Base-by-base conservation (phyloP, 2,888 invertebrate species). In the Venustoraphidia nigricollis region DNA sequence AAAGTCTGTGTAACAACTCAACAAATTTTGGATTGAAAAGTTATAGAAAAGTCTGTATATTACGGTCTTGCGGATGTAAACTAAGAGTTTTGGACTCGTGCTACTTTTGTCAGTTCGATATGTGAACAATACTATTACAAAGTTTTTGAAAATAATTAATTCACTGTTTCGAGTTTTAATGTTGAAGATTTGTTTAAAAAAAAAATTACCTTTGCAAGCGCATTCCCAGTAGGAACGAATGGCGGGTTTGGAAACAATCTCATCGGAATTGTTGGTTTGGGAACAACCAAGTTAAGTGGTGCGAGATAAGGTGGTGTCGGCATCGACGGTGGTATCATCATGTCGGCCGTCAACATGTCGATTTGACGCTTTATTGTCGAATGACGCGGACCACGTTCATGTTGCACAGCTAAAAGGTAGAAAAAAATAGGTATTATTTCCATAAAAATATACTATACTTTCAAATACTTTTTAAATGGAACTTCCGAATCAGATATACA, bases 351-450 rank as follows among this genome's bases (percentile, higher is more conserved):
- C 27, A 80, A 83, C 54, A 87, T 68, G 3, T 87, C 86, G 81
- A 95, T 89, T 70, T 96, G 96, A 10, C 94, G 79, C 6, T 93
- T 79, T 36, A 97, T 72, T 1, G 96, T 96, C 0, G 96, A 92
- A 64, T 90, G 95, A 43, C 98, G 75, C 1, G 97, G 97, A 0
- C 97, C 97, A 53, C 98, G 77, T 67, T 98, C 97, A 63, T 97
- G 96, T 67, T 98, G 98, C 3, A 98, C 97, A 50, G 97, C 97
- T 90, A 73, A 46, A 75, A 60, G 6, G 5, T 27, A 17, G 17
- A 17, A 17, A 17, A 17, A 17, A 17, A n/a, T n/a, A 17, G 17
- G 13, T 44, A 17, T 35, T 34, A 36, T 44, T 11, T 10, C 36
- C 17, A 17, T 17, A 3, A 17, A 17, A 17, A 44, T 44, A n/a